Conservation (phyloP, 2,113 vertebrate genomes). For the Oryctolagus cuniculus region mOryCun1.1 NC_091441.1:98994001-98994500, state of each 20-base stretch:
- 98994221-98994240: background rate
- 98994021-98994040: background rate
- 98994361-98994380: conserved; percentile 66
- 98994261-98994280: background rate
- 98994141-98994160: background rate
- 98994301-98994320: background rate
- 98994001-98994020: background rate
- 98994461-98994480: background rate
- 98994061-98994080: background rate
- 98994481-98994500: background rate
- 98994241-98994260: background rate
- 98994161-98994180: background rate
- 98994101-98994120: background rate
- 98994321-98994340: conserved; percentile 30
- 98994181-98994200: background rate
- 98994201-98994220: background rate
- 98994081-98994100: background rate
- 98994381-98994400: conserved; percentile 12
- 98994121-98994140: background rate
- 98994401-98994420: background rate
- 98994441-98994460: background rate
- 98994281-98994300: background rate
- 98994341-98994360: conserved; percentile 32
- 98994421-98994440: conserved; percentile 25
- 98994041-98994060: conserved; percentile 2